A percentile compares a stretch with the other conserved stretches of the same genome.
Evolutionary conservation across 2,888 invertebrate species (phyloP).

Genomic region (Acrobasis suavella): DNA sequence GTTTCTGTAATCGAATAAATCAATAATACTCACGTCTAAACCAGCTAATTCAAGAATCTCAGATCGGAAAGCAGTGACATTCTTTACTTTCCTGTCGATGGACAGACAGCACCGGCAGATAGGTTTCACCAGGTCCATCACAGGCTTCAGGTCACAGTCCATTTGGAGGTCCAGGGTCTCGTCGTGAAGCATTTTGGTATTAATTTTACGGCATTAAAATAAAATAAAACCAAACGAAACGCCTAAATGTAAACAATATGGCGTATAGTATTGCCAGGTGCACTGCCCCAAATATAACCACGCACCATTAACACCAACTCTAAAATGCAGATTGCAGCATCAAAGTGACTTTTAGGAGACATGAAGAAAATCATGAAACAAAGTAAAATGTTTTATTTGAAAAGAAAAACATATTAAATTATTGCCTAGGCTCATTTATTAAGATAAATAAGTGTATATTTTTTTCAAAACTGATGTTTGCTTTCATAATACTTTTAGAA

Average conservation of each 20-base stretch:
- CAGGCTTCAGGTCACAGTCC: constrained; percentile 37
- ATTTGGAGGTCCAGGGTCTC: constrained; percentile 4
- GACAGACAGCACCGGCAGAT: constrained; percentile 68
- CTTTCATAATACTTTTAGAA: no score
- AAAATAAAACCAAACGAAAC: constrained; percentile 10
- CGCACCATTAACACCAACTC: no score
- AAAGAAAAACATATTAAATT: no score
- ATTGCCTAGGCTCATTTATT: no score
- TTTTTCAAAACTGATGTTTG: no score
- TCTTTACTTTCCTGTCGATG: constrained; percentile 50
- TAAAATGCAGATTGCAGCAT: no score
- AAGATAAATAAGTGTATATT: no score
- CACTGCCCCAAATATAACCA: no score
- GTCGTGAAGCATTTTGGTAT: constrained; percentile 1
- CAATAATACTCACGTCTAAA: constrained; percentile 52
- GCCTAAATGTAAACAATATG: constrained; percentile 30
- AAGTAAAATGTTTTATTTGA: no score
- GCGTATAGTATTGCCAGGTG: constrained; percentile 7
- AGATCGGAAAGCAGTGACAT: constrained; percentile 36
- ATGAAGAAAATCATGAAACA: no score
- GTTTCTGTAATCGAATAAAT: neutral
- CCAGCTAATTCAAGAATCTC: constrained; percentile 58
- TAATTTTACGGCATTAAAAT: constrained; percentile 25
- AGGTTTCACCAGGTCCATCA: constrained; percentile 40
- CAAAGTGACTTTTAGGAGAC: no score